These are phyloP conservation scores for Microplitis manilae DNA, from an alignment of 2,888 invertebrate genomes.

Conservation along the genomic window DNA sequence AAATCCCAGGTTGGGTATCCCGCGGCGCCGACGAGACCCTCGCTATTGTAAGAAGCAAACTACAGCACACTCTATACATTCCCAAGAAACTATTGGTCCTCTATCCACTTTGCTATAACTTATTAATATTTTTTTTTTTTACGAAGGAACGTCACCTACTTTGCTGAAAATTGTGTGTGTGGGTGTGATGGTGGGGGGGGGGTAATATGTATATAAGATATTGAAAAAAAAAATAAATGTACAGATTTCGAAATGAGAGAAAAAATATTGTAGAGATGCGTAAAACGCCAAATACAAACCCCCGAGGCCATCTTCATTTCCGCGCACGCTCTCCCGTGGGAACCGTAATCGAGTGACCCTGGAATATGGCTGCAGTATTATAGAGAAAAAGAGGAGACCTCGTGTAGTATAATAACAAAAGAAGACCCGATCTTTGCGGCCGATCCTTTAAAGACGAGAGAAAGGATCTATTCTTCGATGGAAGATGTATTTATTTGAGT, in stretches of 20 bases:
- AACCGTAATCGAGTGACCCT: constrained; percentile 51
- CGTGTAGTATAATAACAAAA: constrained; percentile 37
- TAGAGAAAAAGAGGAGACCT: constrained; percentile 45
- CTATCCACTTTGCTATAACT: constrained; percentile 61
- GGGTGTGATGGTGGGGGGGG: no score
- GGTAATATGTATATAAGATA: no score
- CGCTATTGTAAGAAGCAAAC: constrained; percentile 61
- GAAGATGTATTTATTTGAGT: constrained; percentile 54
- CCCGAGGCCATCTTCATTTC: constrained; percentile 52
- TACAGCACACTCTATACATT: constrained; percentile 52
- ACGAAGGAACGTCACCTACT: constrained; percentile 22
- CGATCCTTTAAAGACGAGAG: constrained; percentile 47
- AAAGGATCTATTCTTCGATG: constrained; percentile 53
- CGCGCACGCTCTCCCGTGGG: constrained; percentile 52
- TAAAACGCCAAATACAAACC: constrained; percentile 20
- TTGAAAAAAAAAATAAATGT: no score
- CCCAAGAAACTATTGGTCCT: constrained; percentile 63
- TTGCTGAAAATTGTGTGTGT: background rate
- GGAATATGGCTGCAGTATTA: constrained; percentile 32
- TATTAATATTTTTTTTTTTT: constrained; percentile 65
- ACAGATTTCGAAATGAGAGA: constrained; percentile 5
- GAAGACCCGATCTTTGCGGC: constrained; percentile 48
- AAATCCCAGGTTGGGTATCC: constrained; percentile 62
- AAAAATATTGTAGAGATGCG: constrained; percentile 26
- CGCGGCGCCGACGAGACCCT: constrained; percentile 60